These are phyloP conservation scores for Molorchus minor DNA, from an alignment of 2,888 invertebrate genomes.

Conservation along the genomic window DNA sequence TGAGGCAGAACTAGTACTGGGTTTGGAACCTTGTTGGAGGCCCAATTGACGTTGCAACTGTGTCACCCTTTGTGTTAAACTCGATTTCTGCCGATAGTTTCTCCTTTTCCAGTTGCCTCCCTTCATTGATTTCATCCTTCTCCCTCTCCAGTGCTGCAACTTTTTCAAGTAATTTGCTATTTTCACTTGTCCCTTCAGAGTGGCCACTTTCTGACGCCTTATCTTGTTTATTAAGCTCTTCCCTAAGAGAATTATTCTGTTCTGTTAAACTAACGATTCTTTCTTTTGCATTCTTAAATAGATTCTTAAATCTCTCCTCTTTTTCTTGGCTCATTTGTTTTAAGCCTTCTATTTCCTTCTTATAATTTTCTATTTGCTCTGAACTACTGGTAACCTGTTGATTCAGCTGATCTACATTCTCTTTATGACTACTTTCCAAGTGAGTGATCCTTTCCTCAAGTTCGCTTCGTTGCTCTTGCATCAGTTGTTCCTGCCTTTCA, in stretches of 20 bases:
- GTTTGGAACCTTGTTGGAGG: slow-evolving; percentile 72
- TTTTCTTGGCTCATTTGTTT: slow-evolving; percentile 61
- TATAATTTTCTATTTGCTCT: slow-evolving; percentile 67
- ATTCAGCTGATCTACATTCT: slow-evolving; percentile 63
- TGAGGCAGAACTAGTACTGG: slow-evolving; percentile 74
- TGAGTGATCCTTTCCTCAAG: slow-evolving; percentile 60
- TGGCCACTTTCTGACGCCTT: slow-evolving; percentile 61
- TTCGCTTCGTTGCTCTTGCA: slow-evolving; percentile 64
- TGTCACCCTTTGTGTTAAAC: slow-evolving; percentile 71
- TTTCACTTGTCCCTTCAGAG: slow-evolving; percentile 57
- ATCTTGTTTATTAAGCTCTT: slow-evolving; percentile 62
- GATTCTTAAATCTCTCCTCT: slow-evolving; percentile 63
- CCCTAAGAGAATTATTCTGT: slow-evolving; percentile 69
- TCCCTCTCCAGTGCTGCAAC: slow-evolving; percentile 74
- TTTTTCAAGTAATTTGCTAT: slow-evolving; percentile 65
- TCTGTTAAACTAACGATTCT: slow-evolving; percentile 79
- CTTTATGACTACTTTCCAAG: slow-evolving; percentile 62
- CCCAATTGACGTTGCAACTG: slow-evolving; percentile 66
- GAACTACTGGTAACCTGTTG: slow-evolving; percentile 60
- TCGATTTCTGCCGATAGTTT: slow-evolving; percentile 74
- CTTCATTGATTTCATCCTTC: slow-evolving; percentile 67
- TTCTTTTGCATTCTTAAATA: slow-evolving; percentile 78
- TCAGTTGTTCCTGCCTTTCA: slow-evolving; percentile 63
- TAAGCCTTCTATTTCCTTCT: slow-evolving; percentile 64
- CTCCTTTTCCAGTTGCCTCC: slow-evolving; percentile 75